A percentile compares a stretch with the other conserved stretches of the same genome.
Evolutionary conservation across 30 jellyfish, hydroid and myxozoan species (phyloP).

Genomic region (Nemopilema nomurai): DNA sequence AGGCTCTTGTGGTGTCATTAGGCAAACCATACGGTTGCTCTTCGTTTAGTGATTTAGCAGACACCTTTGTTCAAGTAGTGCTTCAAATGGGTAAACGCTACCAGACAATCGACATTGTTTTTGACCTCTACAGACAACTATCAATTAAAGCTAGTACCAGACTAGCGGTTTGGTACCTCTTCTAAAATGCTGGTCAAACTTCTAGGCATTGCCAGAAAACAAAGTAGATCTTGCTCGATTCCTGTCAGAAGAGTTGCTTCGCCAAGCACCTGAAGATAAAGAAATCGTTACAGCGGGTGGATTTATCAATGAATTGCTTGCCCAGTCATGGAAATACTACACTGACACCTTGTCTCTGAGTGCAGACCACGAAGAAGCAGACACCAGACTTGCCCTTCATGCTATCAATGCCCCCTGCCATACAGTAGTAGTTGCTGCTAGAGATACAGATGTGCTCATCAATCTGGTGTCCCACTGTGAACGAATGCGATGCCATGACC

Average conservation of each 20-base stretch:
- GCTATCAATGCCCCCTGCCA: constrained; percentile 26
- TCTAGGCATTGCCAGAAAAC: constrained; percentile 26
- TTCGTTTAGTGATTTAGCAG: neutral
- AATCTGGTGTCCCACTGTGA: constrained; percentile 21
- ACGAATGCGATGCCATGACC: constrained; percentile 18
- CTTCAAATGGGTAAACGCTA: constrained; percentile 15
- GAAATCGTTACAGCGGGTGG: constrained; percentile 37
- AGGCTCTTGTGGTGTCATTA: constrained; percentile 16
- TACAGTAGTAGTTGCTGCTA: constrained; percentile 35
- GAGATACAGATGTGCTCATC: constrained; percentile 27
- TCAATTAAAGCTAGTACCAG: constrained; percentile 24
- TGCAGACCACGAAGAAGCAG: constrained; percentile 28
- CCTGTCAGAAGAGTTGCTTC: constrained; percentile 41
- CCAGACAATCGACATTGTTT: constrained; percentile 18
- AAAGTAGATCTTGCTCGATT: constrained; percentile 23
- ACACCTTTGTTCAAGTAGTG: constrained; percentile 3
- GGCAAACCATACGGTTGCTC: constrained; percentile 11
- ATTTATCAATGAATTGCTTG: constrained; percentile 20
- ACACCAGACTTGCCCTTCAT: constrained; percentile 35
- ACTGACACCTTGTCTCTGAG: constrained; percentile 22
- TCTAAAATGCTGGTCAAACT: constrained; percentile 16
- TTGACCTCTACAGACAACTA: constrained; percentile 21
- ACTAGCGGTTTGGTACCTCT: constrained; percentile 15
- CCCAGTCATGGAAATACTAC: constrained; percentile 31
- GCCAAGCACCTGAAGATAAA: constrained; percentile 28